These are phyloP conservation scores for Tanytarsus gracilentus DNA, from an alignment of 2,888 invertebrate genomes.

Conservation along the genomic window DNA sequence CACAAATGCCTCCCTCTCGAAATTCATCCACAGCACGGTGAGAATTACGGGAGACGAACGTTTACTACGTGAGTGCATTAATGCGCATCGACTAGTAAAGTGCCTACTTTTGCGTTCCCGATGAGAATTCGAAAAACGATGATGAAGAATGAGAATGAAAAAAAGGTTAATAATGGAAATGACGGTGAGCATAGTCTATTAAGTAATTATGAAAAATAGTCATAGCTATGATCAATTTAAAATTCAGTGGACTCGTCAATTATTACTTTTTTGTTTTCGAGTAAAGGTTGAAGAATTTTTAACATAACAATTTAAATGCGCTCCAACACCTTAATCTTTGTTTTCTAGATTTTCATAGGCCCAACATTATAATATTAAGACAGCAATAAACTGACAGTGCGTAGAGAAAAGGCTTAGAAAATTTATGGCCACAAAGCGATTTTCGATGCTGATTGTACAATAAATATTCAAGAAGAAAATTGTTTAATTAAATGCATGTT, in stretches of 20 bases:
- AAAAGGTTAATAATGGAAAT: slow-evolving; percentile 1
- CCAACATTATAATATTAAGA: no score
- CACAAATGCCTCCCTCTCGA: not conserved
- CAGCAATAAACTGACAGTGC: slow-evolving; percentile 7
- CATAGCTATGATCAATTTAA: not conserved
- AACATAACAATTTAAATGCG: no score
- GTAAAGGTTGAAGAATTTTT: no score
- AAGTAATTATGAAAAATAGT: slow-evolving; percentile 5
- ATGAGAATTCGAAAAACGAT: not conserved
- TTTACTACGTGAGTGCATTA: slow-evolving; percentile 13
- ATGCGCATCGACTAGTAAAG: not conserved
- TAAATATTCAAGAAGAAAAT: slow-evolving; percentile 3
- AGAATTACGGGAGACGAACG: no score
- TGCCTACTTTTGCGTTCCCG: not conserved
- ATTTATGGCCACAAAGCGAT: not conserved
- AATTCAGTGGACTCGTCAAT: not conserved
- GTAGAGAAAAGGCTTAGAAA: not conserved
- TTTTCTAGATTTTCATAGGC: no score
- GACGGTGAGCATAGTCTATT: not conserved
- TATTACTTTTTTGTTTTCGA: not conserved
- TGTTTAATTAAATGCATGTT: slow-evolving; percentile 24
- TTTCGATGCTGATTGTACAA: not conserved
- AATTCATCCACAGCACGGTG: no score
- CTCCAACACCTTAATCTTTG: no score
- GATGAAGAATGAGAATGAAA: not conserved